phyloP scores from a whole-genome alignment of 92 coral and sea anemone species.

The Palythoa grandiflora region DNA sequence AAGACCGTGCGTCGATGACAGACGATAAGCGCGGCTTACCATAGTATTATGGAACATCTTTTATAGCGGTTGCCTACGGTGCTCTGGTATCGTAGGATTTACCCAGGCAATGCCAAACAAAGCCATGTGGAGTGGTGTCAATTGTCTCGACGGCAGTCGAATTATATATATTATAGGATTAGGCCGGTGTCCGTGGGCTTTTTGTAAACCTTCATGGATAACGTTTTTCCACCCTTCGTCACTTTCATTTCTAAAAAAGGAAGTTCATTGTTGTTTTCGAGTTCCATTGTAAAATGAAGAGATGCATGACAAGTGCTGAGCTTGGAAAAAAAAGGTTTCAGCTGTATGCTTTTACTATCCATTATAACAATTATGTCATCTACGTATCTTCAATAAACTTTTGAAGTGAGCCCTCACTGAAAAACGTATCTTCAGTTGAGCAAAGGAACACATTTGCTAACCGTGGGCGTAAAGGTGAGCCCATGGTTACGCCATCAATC shows the following conservation, averaged over 20 bases:
- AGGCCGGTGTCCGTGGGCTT: not conserved
- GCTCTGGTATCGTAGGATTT: not conserved
- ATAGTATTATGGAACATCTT: conserved; percentile 13
- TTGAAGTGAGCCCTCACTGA: not conserved
- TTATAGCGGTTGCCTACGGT: not conserved
- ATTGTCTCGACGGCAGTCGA: too few species aligned
- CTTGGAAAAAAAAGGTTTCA: not conserved
- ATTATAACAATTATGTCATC: not conserved
- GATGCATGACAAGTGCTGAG: not conserved
- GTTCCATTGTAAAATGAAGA: not conserved
- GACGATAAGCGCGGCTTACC: conserved; percentile 35
- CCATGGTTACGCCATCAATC: not conserved
- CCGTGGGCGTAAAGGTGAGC: not conserved
- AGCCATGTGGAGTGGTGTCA: too few species aligned
- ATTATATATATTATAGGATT: too few species aligned
- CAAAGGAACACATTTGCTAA: not conserved
- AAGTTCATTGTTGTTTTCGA: not conserved
- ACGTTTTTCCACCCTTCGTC: not conserved
- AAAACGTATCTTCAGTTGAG: not conserved
- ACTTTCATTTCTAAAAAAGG: not conserved
- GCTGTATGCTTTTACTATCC: not conserved
- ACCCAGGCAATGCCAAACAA: too few species aligned
- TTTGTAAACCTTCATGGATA: not conserved
- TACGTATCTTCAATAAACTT: too few species aligned
- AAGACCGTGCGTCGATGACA: conserved; percentile 38